phyloP scores from a whole-genome alignment of 23 tunicate genomes.

The Styela clava region DNA sequence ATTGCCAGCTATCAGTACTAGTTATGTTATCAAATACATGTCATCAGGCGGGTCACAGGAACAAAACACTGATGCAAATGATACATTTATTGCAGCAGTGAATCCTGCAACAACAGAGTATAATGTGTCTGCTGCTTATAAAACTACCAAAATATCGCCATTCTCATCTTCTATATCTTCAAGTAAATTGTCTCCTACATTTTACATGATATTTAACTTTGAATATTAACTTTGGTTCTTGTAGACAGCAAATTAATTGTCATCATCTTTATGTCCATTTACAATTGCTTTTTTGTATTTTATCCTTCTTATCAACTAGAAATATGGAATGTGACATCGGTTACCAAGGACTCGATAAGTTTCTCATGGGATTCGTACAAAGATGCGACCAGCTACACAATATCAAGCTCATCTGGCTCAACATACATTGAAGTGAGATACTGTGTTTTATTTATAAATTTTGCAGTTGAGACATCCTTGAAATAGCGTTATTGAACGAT shows the following conservation, averaged over 20 bases:
- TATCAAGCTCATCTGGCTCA: neutral
- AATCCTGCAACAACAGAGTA: neutral
- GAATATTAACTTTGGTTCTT: neutral
- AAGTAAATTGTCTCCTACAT: conserved; percentile 8
- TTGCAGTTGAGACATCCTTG: neutral
- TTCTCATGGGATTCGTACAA: conserved; percentile 31
- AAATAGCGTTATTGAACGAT: neutral
- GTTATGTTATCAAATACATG: conserved; percentile 4
- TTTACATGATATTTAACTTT: neutral
- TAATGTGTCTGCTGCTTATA: conserved; percentile 21
- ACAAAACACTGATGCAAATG: neutral
- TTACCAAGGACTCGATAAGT: neutral
- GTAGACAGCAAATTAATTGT: too few relatives aligned
- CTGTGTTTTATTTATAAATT: neutral
- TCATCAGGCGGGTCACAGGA: neutral
- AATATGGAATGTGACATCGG: conserved; percentile 13
- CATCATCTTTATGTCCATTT: too few relatives aligned
- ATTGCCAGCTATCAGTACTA: neutral
- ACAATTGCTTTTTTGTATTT: too few relatives aligned
- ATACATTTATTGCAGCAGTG: neutral
- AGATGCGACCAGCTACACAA: neutral
- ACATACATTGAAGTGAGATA: too few relatives aligned
- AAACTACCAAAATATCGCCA: conserved; percentile 6
- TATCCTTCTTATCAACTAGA: neutral
- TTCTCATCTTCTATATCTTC: neutral